Evolutionary conservation across 2,113 vertebrate species (phyloP), one percentile per base, ranked within the genome.

Genomic region (Chlorodrepanis virens): DNA sequence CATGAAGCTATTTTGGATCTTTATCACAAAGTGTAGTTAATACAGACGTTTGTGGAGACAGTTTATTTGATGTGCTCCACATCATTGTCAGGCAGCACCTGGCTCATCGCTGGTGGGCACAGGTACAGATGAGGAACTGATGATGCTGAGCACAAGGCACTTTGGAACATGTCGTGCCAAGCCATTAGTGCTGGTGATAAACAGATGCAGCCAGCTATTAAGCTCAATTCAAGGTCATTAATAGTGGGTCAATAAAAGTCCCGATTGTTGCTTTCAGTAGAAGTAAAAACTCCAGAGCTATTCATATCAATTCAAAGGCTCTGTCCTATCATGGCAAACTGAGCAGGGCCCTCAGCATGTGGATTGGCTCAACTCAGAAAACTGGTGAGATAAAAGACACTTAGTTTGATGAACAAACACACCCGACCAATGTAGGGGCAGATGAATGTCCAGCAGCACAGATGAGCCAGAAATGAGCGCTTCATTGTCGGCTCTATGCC

Each of bases 371-470:
- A n/a, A 0, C 27, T 60, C 35, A 22, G 49, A 53, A 69, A 57
- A 24, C 0, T 1, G 2, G 14, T 8, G 33, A 7, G 7, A 9
- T 44, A 39, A 61, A 88, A 83, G 33, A 25, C 35, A 16, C 27
- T 27, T 19, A 14, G 4, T 70, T 39, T 5, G 63, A 18, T 6
- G 22, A 27, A 18, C 17, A 39, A 28, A 25, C 80, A 24, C 20
- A 28, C 3, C 15, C 19, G 50, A 31, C 11, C 1, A 1, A 35
- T 4, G 11, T 1, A 11, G 0, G 2, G 42, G 21, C 45, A 45
- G 44, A 39, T 3, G 1, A 25, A 60, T 0, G 23, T 20, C 35
- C 69, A 12, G 64, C 2, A 1, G 53, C 63, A 15, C 65, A 52
- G 61, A 39, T 1, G 57, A 69, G 54, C 42, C 44, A 35, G 33